These are phyloP conservation scores for Passer domesticus DNA, from an alignment of 2,113 vertebrate species.

Conservation along the genomic window DNA sequence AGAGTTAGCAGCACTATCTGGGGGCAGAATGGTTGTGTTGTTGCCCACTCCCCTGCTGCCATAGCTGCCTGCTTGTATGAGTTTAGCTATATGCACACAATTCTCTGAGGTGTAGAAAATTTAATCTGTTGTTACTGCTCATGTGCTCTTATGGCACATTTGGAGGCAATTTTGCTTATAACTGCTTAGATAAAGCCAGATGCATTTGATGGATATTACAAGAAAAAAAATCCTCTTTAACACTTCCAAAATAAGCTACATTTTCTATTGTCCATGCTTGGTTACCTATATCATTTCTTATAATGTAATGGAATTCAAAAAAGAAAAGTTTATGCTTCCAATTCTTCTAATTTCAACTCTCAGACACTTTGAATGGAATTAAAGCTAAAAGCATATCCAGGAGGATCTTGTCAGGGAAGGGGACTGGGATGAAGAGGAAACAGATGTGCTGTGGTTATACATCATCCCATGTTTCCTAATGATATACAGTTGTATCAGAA, in stretches of 20 bases:
- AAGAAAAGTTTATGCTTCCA: background rate
- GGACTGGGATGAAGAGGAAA: background rate
- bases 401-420: background rate
- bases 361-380: background rate
- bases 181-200: conserved; percentile 11
- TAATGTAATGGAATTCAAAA: background rate
- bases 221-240: background rate
- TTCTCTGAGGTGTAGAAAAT: background rate
- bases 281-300: background rate
- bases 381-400: background rate
- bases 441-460: background rate
- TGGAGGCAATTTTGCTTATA: conserved; percentile 8
- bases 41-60: background rate
- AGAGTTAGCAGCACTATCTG: background rate
- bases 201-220: background rate
- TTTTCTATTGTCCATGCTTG: background rate
- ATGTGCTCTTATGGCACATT: background rate
- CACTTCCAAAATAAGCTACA: background rate
- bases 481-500: background rate
- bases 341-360: background rate
- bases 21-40: background rate
- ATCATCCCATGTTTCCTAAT: background rate
- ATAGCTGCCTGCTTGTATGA: background rate
- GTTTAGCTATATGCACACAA: background rate
- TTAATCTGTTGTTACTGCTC: conserved; percentile 17